These are phyloP conservation scores for Drosophila nasuta DNA, from an alignment of 1,140 invertebrate genomes.

Conservation along the genomic window DNA sequence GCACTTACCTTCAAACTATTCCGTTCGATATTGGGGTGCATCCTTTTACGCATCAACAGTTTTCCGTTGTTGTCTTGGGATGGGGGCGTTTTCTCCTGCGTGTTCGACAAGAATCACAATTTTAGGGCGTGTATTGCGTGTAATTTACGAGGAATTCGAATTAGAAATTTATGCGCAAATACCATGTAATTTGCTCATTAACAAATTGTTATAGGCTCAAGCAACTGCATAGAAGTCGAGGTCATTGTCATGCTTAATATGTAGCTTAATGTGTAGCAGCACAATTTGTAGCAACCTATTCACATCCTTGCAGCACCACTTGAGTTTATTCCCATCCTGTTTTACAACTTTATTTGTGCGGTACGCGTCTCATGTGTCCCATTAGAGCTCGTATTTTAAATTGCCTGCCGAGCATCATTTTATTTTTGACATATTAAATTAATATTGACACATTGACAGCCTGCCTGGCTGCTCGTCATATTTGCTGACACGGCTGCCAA, in stretches of 20 bases:
- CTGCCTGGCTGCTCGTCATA: slow-evolving; percentile 47
- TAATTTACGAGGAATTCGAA: slow-evolving; percentile 56
- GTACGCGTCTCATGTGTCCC: slow-evolving; percentile 50
- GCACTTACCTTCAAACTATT: slow-evolving; percentile 35
- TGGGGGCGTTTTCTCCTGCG: slow-evolving; percentile 42
- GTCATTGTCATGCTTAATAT: slow-evolving; percentile 11
- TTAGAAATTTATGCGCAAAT: slow-evolving; percentile 53
- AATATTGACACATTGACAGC: slow-evolving; percentile 83
- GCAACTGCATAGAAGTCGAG: neutral
- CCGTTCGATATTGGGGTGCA: slow-evolving; percentile 28
- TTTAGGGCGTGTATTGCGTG: slow-evolving; percentile 33
- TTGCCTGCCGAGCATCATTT: slow-evolving; percentile 61
- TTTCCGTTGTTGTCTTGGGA: slow-evolving; percentile 58
- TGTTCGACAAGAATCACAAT: slow-evolving; percentile 17
- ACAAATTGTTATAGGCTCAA: slow-evolving; percentile 60
- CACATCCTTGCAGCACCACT: slow-evolving; percentile 35
- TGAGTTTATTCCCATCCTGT: slow-evolving; percentile 44
- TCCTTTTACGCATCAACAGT: slow-evolving; percentile 77
- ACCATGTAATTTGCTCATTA: slow-evolving; percentile 76
- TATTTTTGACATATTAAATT: slow-evolving; percentile 80
- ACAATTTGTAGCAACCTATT: slow-evolving; percentile 24
- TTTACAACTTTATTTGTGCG: slow-evolving; percentile 3
- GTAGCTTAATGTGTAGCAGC: too few relatives aligned
- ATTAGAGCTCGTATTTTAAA: slow-evolving; percentile 77
- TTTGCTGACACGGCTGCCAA: slow-evolving; percentile 43